phyloP scores from a whole-genome alignment of 2,797 vertebrate species.

The Chloroceryle amazona region DNA sequence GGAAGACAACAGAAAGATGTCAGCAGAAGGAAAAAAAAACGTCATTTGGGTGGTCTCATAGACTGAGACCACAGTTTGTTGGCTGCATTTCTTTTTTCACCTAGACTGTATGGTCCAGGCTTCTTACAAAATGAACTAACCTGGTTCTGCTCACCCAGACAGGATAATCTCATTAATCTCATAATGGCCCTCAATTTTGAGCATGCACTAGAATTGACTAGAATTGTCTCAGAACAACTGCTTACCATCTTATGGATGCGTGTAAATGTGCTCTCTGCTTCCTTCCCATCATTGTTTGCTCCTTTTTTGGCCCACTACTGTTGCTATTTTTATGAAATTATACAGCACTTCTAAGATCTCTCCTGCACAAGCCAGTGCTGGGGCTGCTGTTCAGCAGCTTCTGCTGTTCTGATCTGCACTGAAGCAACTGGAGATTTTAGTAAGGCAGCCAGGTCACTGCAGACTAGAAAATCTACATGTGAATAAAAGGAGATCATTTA shows the following conservation, averaged over 20 bases:
- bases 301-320: not conserved
- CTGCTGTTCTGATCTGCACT: not conserved
- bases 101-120: not conserved
- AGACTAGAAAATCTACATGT: not conserved
- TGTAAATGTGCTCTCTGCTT: not conserved
- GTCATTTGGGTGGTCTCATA: not conserved
- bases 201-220: not conserved
- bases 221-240: constrained; percentile 2
- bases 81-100: not conserved
- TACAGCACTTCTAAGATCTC: not conserved
- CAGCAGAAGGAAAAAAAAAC: not conserved
- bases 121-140: constrained; percentile 24
- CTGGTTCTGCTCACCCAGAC: constrained; percentile 52
- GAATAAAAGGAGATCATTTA: not conserved
- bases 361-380: not conserved
- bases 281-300: not conserved
- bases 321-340: not conserved
- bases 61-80: not conserved
- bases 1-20: not conserved
- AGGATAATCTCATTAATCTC: constrained; percentile 66
- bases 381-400: not conserved
- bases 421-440: not conserved
- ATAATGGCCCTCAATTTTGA: constrained; percentile 41
- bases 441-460: not conserved
- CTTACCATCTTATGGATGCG: not conserved